Percentiles rank a stretch among this genome's conserved stretches.
phyloP scores from a whole-genome alignment of 2,113 vertebrate species.

The Eupsittula cactorum region DNA sequence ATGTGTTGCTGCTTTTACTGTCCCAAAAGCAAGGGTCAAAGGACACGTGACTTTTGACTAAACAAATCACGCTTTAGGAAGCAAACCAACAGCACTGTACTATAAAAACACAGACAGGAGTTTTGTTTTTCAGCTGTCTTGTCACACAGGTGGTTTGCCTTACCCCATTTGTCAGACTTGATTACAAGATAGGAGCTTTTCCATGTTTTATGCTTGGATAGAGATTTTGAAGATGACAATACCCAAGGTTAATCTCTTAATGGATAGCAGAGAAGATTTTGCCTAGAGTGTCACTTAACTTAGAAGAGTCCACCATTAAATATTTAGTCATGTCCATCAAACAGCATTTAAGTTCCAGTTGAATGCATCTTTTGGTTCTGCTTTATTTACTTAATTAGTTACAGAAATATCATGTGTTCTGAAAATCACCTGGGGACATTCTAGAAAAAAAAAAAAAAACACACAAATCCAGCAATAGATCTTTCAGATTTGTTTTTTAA shows the following conservation, averaged over 20 bases:
- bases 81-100: neutral
- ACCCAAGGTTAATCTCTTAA: neutral
- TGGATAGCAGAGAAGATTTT: neutral
- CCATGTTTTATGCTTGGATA: neutral
- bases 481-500: neutral
- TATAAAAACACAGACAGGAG: neutral
- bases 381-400: neutral
- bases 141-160: neutral
- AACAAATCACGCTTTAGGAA: neutral
- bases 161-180: neutral
- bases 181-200: neutral
- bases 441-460: neutral
- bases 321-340: conserved; percentile 6
- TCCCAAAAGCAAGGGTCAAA: neutral
- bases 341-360: neutral
- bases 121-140: neutral
- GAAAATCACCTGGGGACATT: neutral
- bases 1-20: neutral
- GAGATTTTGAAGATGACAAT: conserved; percentile 3
- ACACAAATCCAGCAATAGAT: neutral
- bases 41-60: neutral
- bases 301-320: neutral
- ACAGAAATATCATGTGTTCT: neutral
- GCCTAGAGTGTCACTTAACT: neutral
- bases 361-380: neutral